Base-by-base conservation (phyloP, 1,140 invertebrate species). In the Pogonus chalceus region DNA sequence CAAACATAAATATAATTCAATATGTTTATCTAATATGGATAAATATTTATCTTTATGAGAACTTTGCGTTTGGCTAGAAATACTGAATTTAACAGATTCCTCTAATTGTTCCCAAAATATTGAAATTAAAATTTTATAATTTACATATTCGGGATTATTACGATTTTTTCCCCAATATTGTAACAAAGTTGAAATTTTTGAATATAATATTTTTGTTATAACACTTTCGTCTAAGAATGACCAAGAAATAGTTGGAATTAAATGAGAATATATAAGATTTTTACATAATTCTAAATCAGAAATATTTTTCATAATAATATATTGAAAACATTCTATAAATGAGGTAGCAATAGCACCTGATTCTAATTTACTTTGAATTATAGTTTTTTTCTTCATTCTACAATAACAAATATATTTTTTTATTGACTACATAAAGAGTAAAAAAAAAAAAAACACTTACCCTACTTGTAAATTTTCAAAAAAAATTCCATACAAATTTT, bases 241-340 rank as follows among this genome's bases (percentile, higher is more conserved):
- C 48, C 65, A 67, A 55, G 73, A 71, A 31, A 81, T 66, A 1
- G 70, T 56, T 31, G 73, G 64, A 24, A 80, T 65, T 0, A 82
- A 49, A 58, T 78, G 68, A 21, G 66, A 59, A 35, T 69, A 64
- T 0, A 76, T 62, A 16, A 76, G 50, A 23, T 56, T 57, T 20
- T 66, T 62, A 53, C 74, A 76, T 7, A 78, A 59, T 20, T 65
- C 61, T 16, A 58, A 24, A 59, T 76, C 66, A 16, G 69, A 55
- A 54, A 70, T 60, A 23, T 72, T 66, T 53, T 73, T 69, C 4
- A 78, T 66, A 49, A 83, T 65, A 20, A 78, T 64, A 62, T 81
- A 88, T 21, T 78, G 77, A 20, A 86, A 59, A 65, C 87, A 89
- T 70, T 90, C 87, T 20, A 81, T 71, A 60, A 80, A 84, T 7